These are phyloP conservation scores for Cetonia aurata DNA, from an alignment of 2,888 invertebrate species.

Conservation along the genomic window DNA sequence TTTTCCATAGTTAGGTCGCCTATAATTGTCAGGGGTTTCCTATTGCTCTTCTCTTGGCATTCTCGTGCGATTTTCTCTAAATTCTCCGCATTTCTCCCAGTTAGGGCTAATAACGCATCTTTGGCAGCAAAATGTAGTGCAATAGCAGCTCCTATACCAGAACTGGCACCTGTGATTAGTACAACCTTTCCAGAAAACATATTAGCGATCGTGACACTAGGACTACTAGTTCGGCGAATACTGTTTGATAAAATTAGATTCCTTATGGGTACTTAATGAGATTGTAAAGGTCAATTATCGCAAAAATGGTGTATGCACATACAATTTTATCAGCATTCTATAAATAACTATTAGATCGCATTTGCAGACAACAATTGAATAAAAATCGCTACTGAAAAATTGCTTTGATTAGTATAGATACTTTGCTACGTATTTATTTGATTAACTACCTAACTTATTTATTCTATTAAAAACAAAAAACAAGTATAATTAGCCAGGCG, in stretches of 20 bases:
- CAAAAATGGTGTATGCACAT: too few species aligned
- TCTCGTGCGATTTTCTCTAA: conserved; percentile 73
- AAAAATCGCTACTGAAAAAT: too few species aligned
- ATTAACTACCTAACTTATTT: too few species aligned
- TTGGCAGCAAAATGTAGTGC: conserved; percentile 81
- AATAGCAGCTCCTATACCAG: conserved; percentile 87
- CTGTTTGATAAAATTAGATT: not conserved
- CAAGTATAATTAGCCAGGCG: too few species aligned
- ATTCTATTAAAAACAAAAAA: too few species aligned
- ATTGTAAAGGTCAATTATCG: too few species aligned
- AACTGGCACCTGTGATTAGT: conserved; percentile 84
- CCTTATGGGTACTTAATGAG: too few species aligned
- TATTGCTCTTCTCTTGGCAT: conserved; percentile 64
- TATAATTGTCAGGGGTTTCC: conserved; percentile 52
- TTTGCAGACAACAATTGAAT: too few species aligned
- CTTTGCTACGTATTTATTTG: too few species aligned
- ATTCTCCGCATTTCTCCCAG: conserved; percentile 79
- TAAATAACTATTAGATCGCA: too few species aligned
- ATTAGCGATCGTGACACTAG: not conserved
- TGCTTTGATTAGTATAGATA: too few species aligned
- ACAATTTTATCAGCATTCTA: too few species aligned
- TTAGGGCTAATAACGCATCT: conserved; percentile 81
- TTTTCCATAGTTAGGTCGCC: conserved; percentile 62
- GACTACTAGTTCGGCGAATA: not conserved
- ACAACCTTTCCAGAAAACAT: conserved; percentile 77